phyloP scores from a whole-genome alignment of 2,888 invertebrate genomes.

The Drosophila conformis region DNA sequence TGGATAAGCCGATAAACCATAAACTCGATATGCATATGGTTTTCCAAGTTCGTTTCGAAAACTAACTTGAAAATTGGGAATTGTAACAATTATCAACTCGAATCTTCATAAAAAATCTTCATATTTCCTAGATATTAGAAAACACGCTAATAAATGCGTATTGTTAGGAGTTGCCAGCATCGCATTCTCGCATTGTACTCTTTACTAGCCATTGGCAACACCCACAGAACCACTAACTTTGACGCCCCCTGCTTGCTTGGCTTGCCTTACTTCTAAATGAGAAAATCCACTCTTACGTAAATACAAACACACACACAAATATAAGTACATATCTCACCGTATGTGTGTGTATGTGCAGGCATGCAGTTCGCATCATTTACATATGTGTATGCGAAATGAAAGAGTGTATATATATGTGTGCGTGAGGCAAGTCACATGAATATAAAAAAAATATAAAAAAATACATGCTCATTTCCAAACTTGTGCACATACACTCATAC shows the following conservation, averaged over 20 bases:
- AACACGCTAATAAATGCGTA: not conserved
- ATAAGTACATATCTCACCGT: not conserved
- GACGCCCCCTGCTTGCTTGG: constrained; percentile 1
- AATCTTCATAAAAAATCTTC: not conserved
- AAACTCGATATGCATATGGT: not conserved
- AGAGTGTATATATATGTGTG: constrained; percentile 1
- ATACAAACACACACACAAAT: not conserved
- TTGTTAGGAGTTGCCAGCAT: not conserved
- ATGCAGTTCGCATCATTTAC: constrained; percentile 4
- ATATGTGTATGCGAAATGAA: constrained; percentile 1
- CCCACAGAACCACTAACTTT: constrained; percentile 11
- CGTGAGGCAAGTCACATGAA: constrained; percentile 8
- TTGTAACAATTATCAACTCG: not conserved
- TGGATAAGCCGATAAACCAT: not conserved
- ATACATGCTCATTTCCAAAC: not conserved
- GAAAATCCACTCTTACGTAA: constrained; percentile 31
- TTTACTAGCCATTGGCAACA: constrained; percentile 1
- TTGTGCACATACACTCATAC: not conserved
- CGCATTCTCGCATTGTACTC: not conserved
- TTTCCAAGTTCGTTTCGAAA: not conserved
- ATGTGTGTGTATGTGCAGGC: not conserved
- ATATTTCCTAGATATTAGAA: not conserved
- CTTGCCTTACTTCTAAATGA: constrained; percentile 49
- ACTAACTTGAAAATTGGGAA: not conserved
- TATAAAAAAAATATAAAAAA: constrained; percentile 14